phyloP scores from a whole-genome alignment of 2,113 vertebrate genomes.

The Syngnathus typhle region DNA sequence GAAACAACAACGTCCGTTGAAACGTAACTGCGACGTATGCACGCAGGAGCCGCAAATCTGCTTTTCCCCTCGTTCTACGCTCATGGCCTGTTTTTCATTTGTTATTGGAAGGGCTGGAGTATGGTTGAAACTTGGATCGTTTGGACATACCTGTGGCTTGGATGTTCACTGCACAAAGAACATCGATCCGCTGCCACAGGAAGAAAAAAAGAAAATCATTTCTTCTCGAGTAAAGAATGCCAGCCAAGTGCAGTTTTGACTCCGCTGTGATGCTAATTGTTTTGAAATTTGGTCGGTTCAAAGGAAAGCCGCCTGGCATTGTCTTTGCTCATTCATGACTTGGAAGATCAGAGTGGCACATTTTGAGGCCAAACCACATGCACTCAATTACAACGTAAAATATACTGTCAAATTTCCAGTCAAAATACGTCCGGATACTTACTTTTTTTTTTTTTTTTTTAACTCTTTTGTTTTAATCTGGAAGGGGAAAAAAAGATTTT shows the following conservation, averaged over 20 bases:
- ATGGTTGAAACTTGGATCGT: constrained; percentile 48
- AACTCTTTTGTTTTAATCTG: too few species aligned
- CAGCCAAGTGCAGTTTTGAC: constrained; percentile 11
- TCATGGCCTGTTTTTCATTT: constrained; percentile 63
- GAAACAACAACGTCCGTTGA: constrained; percentile 11
- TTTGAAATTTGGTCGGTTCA: not conserved
- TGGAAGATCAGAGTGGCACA: constrained; percentile 2
- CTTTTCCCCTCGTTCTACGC: constrained; percentile 38
- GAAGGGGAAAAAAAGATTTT: not conserved
- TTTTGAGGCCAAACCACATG: not conserved
- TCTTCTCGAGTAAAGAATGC: not conserved
- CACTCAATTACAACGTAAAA: not conserved
- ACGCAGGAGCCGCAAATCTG: constrained; percentile 47
- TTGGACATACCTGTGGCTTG: constrained; percentile 64
- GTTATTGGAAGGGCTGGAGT: constrained; percentile 43
- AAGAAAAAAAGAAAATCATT: not conserved
- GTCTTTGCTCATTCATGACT: constrained; percentile 22
- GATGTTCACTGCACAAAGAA: constrained; percentile 41
- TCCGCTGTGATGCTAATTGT: constrained; percentile 14
- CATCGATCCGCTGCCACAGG: constrained; percentile 31
- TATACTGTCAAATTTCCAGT: not conserved
- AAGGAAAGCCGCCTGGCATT: constrained; percentile 13
- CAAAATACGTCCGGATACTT: not conserved
- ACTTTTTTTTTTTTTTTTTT: not conserved
- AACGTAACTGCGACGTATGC: constrained; percentile 39